phyloP scores from a whole-genome alignment of 2,888 invertebrate genomes.

The Apomyelois bistriatella region DNA sequence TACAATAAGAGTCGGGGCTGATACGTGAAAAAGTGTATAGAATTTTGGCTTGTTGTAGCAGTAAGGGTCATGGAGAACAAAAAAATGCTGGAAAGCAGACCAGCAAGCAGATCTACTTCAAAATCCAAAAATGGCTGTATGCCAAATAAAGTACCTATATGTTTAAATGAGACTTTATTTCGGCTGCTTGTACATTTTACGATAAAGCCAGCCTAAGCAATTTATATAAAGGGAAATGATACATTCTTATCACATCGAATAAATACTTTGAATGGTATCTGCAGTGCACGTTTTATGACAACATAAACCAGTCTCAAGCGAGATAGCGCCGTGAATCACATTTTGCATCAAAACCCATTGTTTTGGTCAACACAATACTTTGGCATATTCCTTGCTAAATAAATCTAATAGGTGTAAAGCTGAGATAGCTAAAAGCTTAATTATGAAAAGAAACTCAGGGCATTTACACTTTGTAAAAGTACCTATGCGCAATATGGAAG shows the following conservation, averaged over 20 bases:
- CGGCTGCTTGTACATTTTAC: conserved; percentile 22
- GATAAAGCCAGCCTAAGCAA: conserved; percentile 13
- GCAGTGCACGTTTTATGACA: conserved; percentile 4
- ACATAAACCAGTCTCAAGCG: conserved; percentile 8
- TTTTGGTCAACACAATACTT: neutral
- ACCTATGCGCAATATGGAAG: too few relatives aligned
- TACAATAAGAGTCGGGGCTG: too few relatives aligned
- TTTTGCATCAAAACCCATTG: neutral
- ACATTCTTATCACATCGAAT: conserved; percentile 6
- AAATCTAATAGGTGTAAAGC: neutral
- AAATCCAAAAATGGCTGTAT: neutral
- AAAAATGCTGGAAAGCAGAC: too few relatives aligned
- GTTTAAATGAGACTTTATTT: neutral
- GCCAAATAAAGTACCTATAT: neutral
- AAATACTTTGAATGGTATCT: conserved; percentile 12
- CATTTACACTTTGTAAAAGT: too few relatives aligned
- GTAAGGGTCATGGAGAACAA: too few relatives aligned
- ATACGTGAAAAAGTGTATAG: too few relatives aligned
- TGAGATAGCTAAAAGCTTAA: too few relatives aligned
- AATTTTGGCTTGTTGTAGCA: too few relatives aligned
- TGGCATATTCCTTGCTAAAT: neutral
- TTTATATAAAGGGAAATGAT: neutral
- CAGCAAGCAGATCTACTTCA: too few relatives aligned
- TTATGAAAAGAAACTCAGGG: too few relatives aligned
- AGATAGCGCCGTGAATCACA: conserved; percentile 5